Evolutionary conservation across 2,113 vertebrate genomes (phyloP), one percentile per base, ranked within the genome.

Genomic region (Galbula dea): DNA sequence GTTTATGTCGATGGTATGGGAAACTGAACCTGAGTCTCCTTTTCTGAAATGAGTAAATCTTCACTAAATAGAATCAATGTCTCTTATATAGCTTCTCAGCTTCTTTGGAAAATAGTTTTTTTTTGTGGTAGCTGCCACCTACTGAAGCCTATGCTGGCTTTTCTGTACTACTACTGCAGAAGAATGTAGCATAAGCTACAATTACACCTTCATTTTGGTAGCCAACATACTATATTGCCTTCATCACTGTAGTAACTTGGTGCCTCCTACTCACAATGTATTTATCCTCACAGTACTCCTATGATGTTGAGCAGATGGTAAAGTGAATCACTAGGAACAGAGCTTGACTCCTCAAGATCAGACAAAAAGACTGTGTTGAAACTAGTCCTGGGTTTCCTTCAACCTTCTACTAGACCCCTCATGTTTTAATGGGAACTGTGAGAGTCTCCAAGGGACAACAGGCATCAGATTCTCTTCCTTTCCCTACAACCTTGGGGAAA

Each of bases 221-320:
- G 78, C 46, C 15, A 18, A 89, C 85, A 89, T 91, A 51, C 75
- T 95, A 85, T 66, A 74, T 83, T 94, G 84, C 83, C 87, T 89
- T 93, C 89, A 83, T 87, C 72, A 36, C 89, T 87, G 78, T 62
- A 91, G 84, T 91, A 91, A 69, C 71, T 89, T 58, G 30, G 37
- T 83, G 63, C 89, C 91, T 91, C 96, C 93, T 92, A 94, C 93
- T 94, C 94, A 62, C 91, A 76, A 85, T 71, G 51, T 90, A 83
- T 93, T 96, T 94, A 96, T 95, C 91, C 84, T 96, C 67, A 90
- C 78, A 95, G 94, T 65, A 84, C 90, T 96, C 67, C 71, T 83
- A 26, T 80, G 81, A 90, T 91, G 88, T 77, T 83, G 46, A 96
- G 59, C 94, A 96, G 95, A 96, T 95, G 94, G 94, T 83, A 92